Evolutionary conservation across 2,113 vertebrate species (phyloP).

Genomic region (Phyllostomus hastatus): DNA sequence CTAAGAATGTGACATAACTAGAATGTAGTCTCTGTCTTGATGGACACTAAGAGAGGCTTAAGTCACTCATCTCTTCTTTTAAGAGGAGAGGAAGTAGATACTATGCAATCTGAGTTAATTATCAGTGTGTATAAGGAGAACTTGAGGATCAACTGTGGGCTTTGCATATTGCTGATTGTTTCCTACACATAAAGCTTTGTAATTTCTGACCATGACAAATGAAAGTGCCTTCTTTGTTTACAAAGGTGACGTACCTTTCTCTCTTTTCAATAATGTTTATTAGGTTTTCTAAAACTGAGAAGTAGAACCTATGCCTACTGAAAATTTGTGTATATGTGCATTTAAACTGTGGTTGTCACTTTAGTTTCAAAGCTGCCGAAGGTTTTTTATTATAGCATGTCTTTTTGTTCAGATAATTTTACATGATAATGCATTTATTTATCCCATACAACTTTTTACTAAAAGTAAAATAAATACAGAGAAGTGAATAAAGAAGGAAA

Average conservation of each 20-base stretch:
- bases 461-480: background rate
- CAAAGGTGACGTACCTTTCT: background rate
- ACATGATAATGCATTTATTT: slow-evolving; percentile 82
- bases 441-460: slow-evolving; percentile 82
- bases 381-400: slow-evolving; percentile 68
- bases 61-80: background rate
- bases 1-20: slow-evolving; percentile 31
- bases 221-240: slow-evolving; percentile 19
- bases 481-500: slow-evolving; percentile 16
- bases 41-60: background rate
- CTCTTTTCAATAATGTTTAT: slow-evolving; percentile 21
- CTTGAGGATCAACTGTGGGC: background rate
- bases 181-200: background rate
- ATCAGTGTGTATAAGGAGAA: background rate
- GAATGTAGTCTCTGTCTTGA: background rate
- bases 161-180: background rate
- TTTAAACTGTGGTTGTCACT: slow-evolving; percentile 62
- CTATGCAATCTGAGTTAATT: background rate
- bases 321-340: slow-evolving; percentile 48
- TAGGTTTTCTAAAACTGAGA: background rate
- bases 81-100: slow-evolving; percentile 21
- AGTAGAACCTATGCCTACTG: slow-evolving; percentile 33
- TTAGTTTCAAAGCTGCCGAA: slow-evolving; percentile 64
- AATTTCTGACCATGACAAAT: slow-evolving; percentile 12
- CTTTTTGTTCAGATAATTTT: slow-evolving; percentile 80